phyloP scores from a whole-genome alignment of 2,888 invertebrate genomes.

The Quadroppia sp. region DNA sequence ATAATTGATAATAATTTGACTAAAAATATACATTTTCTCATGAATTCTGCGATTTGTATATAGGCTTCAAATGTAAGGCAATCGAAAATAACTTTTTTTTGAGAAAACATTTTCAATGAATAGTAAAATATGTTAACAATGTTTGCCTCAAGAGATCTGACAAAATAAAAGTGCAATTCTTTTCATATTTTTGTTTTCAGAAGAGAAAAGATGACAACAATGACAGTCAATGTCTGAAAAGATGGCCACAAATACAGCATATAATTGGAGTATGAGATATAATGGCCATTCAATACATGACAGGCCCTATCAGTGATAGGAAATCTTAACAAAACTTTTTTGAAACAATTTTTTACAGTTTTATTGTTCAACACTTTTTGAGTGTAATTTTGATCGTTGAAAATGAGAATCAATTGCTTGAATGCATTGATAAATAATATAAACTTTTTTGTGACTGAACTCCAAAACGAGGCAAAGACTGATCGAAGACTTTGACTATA shows the following conservation, averaged over 20 bases:
- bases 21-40: too few species aligned
- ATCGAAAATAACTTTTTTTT: neutral
- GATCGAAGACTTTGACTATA: slow-evolving; percentile 4
- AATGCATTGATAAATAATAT: neutral
- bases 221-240: neutral
- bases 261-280: neutral
- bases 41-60: too few species aligned
- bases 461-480: neutral
- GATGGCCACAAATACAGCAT: neutral
- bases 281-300: too few species aligned
- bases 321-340: too few species aligned
- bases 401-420: slow-evolving; percentile 5
- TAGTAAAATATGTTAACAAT: too few species aligned
- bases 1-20: too few species aligned
- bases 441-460: neutral
- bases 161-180: neutral
- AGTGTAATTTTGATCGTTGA: neutral
- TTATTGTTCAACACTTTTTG: neutral
- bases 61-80: too few species aligned
- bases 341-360: too few species aligned
- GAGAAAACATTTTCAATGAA: neutral
- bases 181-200: neutral
- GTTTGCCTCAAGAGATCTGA: neutral
- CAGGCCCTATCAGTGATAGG: too few species aligned
- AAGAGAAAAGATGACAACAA: slow-evolving; percentile 19